Conservation (phyloP, 2,888 invertebrate species). For the Spodoptera littoralis region DNA sequence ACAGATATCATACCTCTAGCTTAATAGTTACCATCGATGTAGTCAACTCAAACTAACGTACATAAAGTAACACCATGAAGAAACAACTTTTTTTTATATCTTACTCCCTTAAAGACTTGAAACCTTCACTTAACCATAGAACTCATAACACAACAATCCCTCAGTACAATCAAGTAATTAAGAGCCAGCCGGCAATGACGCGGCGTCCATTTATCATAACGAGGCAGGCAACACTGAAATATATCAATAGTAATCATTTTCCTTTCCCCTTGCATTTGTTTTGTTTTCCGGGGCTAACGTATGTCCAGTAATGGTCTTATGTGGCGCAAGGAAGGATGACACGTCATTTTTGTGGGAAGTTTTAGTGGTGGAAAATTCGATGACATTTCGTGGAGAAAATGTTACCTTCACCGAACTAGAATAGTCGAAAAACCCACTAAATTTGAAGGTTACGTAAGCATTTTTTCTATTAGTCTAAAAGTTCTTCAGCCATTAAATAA, state of each 20-base stretch:
- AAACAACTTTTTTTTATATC: no score
- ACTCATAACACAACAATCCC: constrained; percentile 26
- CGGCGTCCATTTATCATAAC: constrained; percentile 44
- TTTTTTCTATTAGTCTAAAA: neutral
- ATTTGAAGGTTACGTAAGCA: neutral
- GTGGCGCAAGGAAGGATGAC: constrained; percentile 2
- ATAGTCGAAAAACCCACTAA: no score
- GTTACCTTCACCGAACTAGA: no score
- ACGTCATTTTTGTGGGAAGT: neutral
- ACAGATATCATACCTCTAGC: no score
- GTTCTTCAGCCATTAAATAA: constrained; percentile 2
- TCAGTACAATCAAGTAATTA: constrained; percentile 50
- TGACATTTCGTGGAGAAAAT: no score
- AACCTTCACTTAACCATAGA: constrained; percentile 2
- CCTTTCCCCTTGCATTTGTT: constrained; percentile 32
- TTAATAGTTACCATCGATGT: no score
- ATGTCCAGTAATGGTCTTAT: neutral
- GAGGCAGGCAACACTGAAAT: constrained; percentile 43
- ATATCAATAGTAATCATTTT: constrained; percentile 50
- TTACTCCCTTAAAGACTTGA: neutral
- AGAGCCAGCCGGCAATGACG: constrained; percentile 42
- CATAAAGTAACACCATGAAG: no score
- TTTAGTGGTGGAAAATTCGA: no score
- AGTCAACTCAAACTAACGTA: no score
- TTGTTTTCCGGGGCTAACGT: constrained; percentile 10